Base-by-base conservation (phyloP, 2,888 invertebrate genomes). In the Agonopterix arenella region DNA sequence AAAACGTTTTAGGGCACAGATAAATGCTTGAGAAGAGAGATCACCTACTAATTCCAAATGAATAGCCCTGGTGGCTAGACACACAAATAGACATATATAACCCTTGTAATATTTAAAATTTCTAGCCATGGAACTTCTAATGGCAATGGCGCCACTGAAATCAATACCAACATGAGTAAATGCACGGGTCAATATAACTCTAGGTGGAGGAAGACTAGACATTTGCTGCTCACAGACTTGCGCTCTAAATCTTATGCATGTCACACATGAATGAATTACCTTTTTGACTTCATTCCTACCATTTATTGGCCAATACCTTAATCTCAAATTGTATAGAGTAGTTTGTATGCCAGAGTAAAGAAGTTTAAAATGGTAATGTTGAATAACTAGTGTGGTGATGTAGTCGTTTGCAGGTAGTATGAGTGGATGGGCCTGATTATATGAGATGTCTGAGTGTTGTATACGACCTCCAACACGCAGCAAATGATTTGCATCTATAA, bases 161-260 rank as follows among this genome's bases (percentile, higher is more conserved):
- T 56, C 56, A 41, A 56, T 41, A 4, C 54, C 52, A 44, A 49
- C 48, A 51, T 54, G 54, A 10, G 16, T n/a, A 18, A 54, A 54
- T 4, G 54, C 47, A 28, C 52, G 46, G 9, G n/a, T 43, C 13
- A 56, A 46, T 2, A 45, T 47, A 4, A 56, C 53, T 50, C 53
- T 41, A 10, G 50, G 46, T 8, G 48, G 13, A 9, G 53, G 52
- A 3, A 56, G 46, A 13, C 10, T 44, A 9, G 52, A 16, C 56
- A 56, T 54, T 47, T 50, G 48, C 36, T 56, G 53, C 40, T 47
- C 47, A 52, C 56, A 56, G 44, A 43, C 47, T 45, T 43, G 36
- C n/a, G 44, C 53, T 13, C 45, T 36, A 36, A 18, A 52, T 41
- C 56, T 52, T 44, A 37, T 46, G 18, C 51, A 55, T n/a, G 41